Base-by-base conservation (phyloP, 2,888 invertebrate genomes). In the Thecophora atra region DNA sequence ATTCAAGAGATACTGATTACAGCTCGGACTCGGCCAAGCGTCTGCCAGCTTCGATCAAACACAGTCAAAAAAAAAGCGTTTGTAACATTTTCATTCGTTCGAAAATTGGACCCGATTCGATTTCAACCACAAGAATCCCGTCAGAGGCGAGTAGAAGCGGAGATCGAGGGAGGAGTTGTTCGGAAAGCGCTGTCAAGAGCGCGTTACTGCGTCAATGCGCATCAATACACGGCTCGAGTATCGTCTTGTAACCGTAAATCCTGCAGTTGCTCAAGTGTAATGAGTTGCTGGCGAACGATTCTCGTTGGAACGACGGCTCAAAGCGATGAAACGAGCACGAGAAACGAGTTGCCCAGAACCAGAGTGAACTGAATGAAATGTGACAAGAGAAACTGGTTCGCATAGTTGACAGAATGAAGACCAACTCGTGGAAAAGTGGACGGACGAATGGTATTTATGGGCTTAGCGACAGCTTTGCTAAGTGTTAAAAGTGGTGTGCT, bases 311-410 rank as follows among this genome's bases (percentile, higher is more conserved):
- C 4, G n/a, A 28, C 3, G 26, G 24, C 58, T 11, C 26, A 28
- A 58, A 7, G 17, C 26, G 28, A 28, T 28, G 58, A 28, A 3
- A 24, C 24, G 58, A 58, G 24, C 17, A 15, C 5, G 26, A 28
- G 26, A 19, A 24, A 26, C 58, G 13, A 24, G 58, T 13, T 24
- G 8, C 6, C 58, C 11, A 21, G 54, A 54, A 21, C 8, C 58
- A 15, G 15, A 24, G 58, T 58, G 58, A 58, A 28, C 58, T n/a
- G n/a, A n/a, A 28, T 58, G 58, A 58, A 58, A 58, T 58, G 28
- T 28, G 26, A 58, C 26, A 15, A 24, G 58, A 4, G 3, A 17
- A 54, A 21, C 58, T 13, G 26, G 17, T 47, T 47, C 47, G n/a
- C 4, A 4, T 30, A 8, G 8, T 8, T 8, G 30, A 30, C 30